Conservation (phyloP, 2,888 invertebrate genomes). For the Ormia ochracea region DNA sequence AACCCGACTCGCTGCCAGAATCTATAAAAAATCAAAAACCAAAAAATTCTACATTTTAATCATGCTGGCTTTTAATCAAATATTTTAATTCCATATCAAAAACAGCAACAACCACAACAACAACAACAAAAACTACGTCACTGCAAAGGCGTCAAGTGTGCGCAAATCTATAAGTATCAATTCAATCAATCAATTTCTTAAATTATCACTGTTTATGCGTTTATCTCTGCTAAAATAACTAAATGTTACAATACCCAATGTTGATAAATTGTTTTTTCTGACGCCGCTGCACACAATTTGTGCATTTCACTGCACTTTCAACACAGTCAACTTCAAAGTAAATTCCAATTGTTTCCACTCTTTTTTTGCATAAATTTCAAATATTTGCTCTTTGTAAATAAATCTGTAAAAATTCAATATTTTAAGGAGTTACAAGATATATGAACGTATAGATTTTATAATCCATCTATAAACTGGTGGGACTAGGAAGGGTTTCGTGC, state of each 20-base stretch:
- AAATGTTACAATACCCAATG: slow-evolving; percentile 1
- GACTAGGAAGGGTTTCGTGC: too few relatives aligned
- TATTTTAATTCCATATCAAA: slow-evolving; percentile 40
- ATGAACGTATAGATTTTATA: too few relatives aligned
- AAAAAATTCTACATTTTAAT: slow-evolving; percentile 61
- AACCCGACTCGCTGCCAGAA: slow-evolving; percentile 94
- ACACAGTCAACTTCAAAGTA: slow-evolving; percentile 50
- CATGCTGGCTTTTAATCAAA: slow-evolving; percentile 56
- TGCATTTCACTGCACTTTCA: slow-evolving; percentile 23
- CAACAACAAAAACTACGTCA: slow-evolving; percentile 16
- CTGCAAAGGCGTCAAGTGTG: neutral
- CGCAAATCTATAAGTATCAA: neutral
- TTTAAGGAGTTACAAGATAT: too few relatives aligned
- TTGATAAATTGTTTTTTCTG: slow-evolving; percentile 55
- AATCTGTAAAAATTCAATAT: too few relatives aligned
- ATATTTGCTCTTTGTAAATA: too few relatives aligned
- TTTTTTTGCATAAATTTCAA: too few relatives aligned
- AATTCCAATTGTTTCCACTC: slow-evolving; percentile 58
- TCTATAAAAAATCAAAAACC: slow-evolving; percentile 79
- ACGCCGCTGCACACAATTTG: slow-evolving; percentile 19
- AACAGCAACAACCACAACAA: slow-evolving; percentile 10
- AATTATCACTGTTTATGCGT: slow-evolving; percentile 39
- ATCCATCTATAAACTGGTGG: too few relatives aligned
- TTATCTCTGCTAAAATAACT: neutral
- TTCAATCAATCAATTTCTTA: slow-evolving; percentile 48